Evolutionary conservation across 2,888 invertebrate species (phyloP), one percentile per base, ranked within the genome.

Genomic region (Heliothis peltigera): DNA sequence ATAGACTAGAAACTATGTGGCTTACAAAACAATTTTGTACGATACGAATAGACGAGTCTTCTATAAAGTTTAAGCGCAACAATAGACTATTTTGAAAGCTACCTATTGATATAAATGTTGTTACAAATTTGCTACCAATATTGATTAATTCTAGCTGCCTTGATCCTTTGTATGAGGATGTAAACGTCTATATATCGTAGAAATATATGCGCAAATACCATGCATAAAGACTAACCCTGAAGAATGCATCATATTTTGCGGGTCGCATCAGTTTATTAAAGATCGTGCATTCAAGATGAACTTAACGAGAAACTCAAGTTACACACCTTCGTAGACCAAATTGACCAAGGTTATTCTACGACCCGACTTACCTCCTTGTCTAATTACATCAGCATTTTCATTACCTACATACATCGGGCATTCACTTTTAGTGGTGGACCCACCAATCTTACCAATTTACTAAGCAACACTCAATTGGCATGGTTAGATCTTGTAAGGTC

Each of bases 211-310:
- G 69, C 42, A 51, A 49, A 61, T 61, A 71, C 49, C 59, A 35
- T 62, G 35, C 68, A 67, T 68, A 71, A 73, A 57, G 43, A 21
- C 53, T 57, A 62, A 73, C 46, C 49, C 42, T 73, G 67, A 71
- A 62, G 72, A 46, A 67, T 57, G 73, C 57, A 73, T 73, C 44
- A 62, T 67, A 68, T 69, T 74, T 64, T 72, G 48, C 42, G 39
- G 28, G 69, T 74, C 58, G 25, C 58, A 22, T 53, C 47, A 58
- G 56, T 69, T 59, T 69, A 54, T 61, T 71, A 51, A 52, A 46
- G 51, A 43, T 47, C 12, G 44, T 25, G 19, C n/a, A 64, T 70
- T 39, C 15, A 39, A 53, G 28, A 56, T 15, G 47, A 56, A 52
- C 55, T 52, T 44, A 57, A 49, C 22, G 48, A 49, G 52, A 57